phyloP scores from a whole-genome alignment of 2,113 vertebrate genomes.

The Gymnogyps californianus region DNA sequence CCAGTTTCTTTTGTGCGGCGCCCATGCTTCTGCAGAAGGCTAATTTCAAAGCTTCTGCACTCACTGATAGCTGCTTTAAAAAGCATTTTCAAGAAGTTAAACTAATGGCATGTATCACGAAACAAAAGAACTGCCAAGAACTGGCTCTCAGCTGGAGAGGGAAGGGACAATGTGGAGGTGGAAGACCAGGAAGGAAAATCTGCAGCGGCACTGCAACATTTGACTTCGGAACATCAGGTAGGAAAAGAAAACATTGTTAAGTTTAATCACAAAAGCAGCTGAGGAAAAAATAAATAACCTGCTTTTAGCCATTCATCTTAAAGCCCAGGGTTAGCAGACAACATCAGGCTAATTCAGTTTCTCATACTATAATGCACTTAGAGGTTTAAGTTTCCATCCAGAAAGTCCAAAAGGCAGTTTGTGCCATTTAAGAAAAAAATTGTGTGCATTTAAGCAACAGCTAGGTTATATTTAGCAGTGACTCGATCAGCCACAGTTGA shows the following conservation, averaged over 20 bases:
- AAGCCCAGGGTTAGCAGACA: neutral
- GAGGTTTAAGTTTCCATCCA: neutral
- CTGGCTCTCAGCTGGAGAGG: neutral
- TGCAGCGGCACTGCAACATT: neutral
- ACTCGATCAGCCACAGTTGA: neutral
- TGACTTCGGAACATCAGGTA: neutral
- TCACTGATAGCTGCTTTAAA: neutral
- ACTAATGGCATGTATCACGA: neutral
- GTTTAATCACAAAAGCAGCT: neutral
- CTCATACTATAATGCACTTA: neutral
- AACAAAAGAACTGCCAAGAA: conserved; percentile 34
- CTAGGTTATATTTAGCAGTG: neutral
- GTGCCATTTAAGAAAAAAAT: neutral
- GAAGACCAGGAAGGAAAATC: neutral
- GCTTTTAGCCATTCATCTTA: neutral
- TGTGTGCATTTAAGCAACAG: neutral
- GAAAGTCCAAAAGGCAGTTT: neutral
- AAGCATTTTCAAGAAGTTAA: neutral
- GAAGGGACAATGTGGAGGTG: neutral
- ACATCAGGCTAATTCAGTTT: neutral
- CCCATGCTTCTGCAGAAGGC: neutral
- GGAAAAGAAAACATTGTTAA: neutral
- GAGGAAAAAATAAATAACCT: neutral
- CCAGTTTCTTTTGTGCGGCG: neutral
- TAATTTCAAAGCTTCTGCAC: conserved; percentile 5